Conservation (phyloP, 2,888 invertebrate genomes). For the Herminia tarsipennalis region DNA sequence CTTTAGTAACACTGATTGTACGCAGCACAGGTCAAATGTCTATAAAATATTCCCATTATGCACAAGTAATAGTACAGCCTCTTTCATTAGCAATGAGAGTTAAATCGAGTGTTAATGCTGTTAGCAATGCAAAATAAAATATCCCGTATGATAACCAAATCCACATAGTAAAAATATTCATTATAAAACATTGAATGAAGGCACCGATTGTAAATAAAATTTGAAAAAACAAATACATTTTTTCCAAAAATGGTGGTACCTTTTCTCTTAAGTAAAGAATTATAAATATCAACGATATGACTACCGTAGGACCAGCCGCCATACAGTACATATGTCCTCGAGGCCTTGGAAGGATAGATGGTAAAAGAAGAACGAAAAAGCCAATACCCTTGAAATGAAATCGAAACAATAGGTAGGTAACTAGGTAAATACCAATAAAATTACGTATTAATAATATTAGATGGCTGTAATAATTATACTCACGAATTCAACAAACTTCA, state of each 20-base stretch:
- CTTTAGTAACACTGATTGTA: slow-evolving; percentile 33
- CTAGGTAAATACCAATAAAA: too few relatives aligned
- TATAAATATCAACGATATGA: slow-evolving; percentile 74
- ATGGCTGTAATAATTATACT: slow-evolving; percentile 59
- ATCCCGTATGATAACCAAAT: slow-evolving; percentile 76
- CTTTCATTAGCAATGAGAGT: slow-evolving; percentile 79
- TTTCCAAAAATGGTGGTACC: slow-evolving; percentile 80
- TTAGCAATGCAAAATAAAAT: slow-evolving; percentile 72
- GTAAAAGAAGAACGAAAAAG: slow-evolving; percentile 67
- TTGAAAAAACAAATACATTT: slow-evolving; percentile 82
- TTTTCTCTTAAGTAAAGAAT: slow-evolving; percentile 72
- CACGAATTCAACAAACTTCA: slow-evolving; percentile 81
- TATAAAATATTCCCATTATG: slow-evolving; percentile 48
- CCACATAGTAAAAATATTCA: slow-evolving; percentile 73
- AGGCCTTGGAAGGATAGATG: slow-evolving; percentile 63
- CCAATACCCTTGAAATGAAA: slow-evolving; percentile 69
- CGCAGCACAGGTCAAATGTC: slow-evolving; percentile 36
- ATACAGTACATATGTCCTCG: slow-evolving; percentile 81
- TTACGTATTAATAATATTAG: slow-evolving; percentile 15
- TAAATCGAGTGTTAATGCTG: slow-evolving; percentile 70
- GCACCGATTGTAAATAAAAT: slow-evolving; percentile 80
- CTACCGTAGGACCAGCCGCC: slow-evolving; percentile 74
- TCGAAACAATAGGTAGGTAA: too few relatives aligned
- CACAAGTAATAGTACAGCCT: slow-evolving; percentile 81
- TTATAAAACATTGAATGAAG: slow-evolving; percentile 76